Percentiles rank a stretch among this genome's conserved stretches.
Evolutionary conservation across 2,113 vertebrate genomes (phyloP).

Genomic region (Epinephelus cyanopodus): DNA sequence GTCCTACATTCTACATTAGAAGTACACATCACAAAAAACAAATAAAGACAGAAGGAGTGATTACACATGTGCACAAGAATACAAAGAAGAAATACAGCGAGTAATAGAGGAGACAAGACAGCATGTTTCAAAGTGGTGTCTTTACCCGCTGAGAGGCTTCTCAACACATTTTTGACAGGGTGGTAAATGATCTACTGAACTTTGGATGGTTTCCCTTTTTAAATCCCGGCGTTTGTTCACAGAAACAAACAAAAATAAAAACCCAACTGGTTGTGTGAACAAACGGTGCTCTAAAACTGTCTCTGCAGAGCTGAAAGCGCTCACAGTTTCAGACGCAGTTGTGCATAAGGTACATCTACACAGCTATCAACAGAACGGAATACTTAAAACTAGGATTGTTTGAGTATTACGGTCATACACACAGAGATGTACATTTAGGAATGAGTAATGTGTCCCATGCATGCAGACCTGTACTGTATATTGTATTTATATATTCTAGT

Average conservation of each 20-base stretch:
- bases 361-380: constrained; percentile 52
- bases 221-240: constrained; percentile 66
- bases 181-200: constrained; percentile 47
- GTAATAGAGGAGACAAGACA: constrained; percentile 73
- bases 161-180: constrained; percentile 49
- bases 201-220: constrained; percentile 77
- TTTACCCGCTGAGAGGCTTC: constrained; percentile 47
- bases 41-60: constrained; percentile 46
- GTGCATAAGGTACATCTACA: constrained; percentile 66
- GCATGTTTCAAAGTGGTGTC: constrained; percentile 52
- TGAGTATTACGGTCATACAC: constrained; percentile 58
- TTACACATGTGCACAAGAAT: constrained; percentile 66
- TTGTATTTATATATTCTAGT: constrained; percentile 49
- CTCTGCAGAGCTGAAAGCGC: constrained; percentile 49
- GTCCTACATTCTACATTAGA: constrained; percentile 58
- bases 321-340: constrained; percentile 55
- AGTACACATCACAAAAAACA: constrained; percentile 39
- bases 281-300: constrained; percentile 46
- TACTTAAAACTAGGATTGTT: constrained; percentile 43
- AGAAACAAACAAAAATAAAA: neutral
- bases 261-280: constrained; percentile 16
- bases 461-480: constrained; percentile 71
- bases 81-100: constrained; percentile 68
- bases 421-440: constrained; percentile 67
- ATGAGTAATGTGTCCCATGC: constrained; percentile 76